Conservation (phyloP, 2,113 vertebrate species). For the Melanerpes formicivorus region DNA sequence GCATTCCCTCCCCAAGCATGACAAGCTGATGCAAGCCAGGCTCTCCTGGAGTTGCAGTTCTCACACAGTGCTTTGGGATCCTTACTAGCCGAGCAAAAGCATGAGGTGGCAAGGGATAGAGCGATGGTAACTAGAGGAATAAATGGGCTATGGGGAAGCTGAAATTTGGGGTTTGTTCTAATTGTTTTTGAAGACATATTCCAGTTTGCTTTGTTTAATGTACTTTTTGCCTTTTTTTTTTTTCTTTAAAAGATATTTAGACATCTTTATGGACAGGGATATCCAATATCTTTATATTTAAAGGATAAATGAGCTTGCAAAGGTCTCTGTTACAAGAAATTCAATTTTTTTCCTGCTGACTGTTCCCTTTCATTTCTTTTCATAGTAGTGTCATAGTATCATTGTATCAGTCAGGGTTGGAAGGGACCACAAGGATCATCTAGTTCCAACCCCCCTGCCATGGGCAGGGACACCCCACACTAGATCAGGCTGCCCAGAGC, state of each 20-base stretch:
- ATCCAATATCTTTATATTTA: background rate
- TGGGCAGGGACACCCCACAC: no score
- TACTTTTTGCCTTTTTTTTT: rapidly evolving
- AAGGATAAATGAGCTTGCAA: background rate
- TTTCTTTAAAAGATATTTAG: background rate
- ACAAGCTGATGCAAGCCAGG: background rate
- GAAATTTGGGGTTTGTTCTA: background rate
- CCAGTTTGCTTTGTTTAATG: background rate
- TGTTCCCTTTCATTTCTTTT: background rate
- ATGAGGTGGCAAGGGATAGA: background rate
- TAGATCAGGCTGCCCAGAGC: no score
- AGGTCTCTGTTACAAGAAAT: background rate
- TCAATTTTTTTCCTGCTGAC: background rate
- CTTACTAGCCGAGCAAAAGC: background rate
- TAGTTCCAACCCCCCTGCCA: no score
- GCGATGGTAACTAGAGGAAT: background rate
- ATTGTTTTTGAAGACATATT: background rate
- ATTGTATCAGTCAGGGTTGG: no score
- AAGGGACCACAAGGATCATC: no score
- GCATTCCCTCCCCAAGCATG: background rate
- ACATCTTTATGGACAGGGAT: background rate
- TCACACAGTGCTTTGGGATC: background rate
- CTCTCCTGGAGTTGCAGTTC: background rate
- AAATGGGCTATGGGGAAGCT: rapidly evolving
- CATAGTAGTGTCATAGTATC: no score